These are phyloP conservation scores for Danionella cerebrum DNA, from an alignment of 2,113 vertebrate genomes.

Conservation along the genomic window DNA sequence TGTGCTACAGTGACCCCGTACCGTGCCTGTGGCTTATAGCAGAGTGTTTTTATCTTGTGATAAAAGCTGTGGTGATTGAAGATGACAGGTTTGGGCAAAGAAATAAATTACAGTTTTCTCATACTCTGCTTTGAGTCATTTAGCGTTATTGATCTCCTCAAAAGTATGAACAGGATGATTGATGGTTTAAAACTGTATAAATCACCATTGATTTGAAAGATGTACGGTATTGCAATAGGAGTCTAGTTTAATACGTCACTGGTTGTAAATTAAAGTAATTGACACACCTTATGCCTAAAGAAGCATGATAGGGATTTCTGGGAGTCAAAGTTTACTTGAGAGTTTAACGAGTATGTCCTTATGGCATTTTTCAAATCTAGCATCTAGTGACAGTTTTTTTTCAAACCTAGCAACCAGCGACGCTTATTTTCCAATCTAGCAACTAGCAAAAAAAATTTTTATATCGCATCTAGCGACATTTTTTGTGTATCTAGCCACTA, in stretches of 20 bases:
- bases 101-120: constrained; percentile 42
- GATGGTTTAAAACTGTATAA: constrained; percentile 18
- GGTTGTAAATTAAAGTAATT: background rate
- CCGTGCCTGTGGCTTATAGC: constrained; percentile 34
- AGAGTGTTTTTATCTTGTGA: constrained; percentile 43
- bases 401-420: too few species aligned
- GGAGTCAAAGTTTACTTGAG: too few species aligned
- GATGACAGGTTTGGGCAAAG: constrained; percentile 36
- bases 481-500: too few species aligned
- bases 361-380: too few species aligned
- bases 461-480: too few species aligned
- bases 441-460: too few species aligned
- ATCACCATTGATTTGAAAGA: constrained; percentile 8
- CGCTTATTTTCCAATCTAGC: too few species aligned
- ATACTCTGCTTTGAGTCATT: constrained; percentile 39
- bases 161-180: constrained; percentile 26
- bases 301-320: too few species aligned
- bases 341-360: too few species aligned
- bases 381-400: too few species aligned
- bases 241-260: constrained; percentile 15
- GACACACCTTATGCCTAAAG: too few species aligned
- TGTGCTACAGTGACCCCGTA: constrained; percentile 12
- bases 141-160: constrained; percentile 41
- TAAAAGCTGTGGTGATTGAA: constrained; percentile 40
- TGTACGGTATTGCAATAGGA: background rate